phyloP scores from a whole-genome alignment of 2,113 vertebrate species.

The Mus spicilegus region DNA sequence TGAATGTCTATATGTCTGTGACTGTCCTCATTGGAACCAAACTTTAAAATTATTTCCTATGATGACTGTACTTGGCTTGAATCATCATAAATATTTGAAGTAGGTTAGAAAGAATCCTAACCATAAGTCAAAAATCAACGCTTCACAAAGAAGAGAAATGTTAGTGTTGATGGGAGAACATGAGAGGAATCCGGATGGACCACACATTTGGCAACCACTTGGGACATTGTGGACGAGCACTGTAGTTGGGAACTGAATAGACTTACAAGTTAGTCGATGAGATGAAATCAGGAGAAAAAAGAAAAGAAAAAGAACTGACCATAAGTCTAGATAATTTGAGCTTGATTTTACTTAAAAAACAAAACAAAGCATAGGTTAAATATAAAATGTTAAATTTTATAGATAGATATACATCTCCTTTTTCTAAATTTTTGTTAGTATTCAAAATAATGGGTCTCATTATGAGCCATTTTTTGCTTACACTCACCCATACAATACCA shows the following conservation, averaged over 20 bases:
- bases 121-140: background rate
- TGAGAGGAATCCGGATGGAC: background rate
- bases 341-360: background rate
- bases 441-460: background rate
- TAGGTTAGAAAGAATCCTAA: constrained; percentile 13
- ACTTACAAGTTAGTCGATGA: background rate
- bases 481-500: too few species aligned
- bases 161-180: background rate
- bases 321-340: background rate
- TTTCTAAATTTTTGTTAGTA: background rate
- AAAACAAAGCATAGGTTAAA: background rate
- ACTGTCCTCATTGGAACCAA: background rate
- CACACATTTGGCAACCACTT: background rate
- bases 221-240: background rate
- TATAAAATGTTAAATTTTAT: background rate
- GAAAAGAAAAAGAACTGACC: background rate
- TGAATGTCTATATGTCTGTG: background rate
- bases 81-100: background rate
- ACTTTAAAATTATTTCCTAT: background rate
- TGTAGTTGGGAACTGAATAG: background rate
- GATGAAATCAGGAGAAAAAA: background rate
- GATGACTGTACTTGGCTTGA: background rate
- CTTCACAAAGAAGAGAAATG: background rate
- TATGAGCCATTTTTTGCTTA: background rate
- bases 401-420: background rate